Base-by-base conservation (phyloP, 2,888 invertebrate genomes). In the Eristalinus aeneus region DNA sequence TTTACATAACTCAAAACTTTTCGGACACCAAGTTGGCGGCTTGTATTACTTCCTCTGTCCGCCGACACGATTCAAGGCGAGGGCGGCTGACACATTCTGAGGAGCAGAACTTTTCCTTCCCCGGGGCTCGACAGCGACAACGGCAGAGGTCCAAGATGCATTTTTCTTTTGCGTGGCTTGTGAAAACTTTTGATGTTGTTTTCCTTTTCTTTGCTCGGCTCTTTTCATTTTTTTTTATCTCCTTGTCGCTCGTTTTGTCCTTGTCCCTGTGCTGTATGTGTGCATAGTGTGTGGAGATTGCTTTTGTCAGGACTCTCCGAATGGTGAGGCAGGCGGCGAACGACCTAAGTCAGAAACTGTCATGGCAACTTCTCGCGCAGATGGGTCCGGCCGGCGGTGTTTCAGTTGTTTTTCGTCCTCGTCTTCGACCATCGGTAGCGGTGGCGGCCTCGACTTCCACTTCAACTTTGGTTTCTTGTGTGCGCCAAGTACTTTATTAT, bases 1-100 rank as follows among this genome's bases (percentile, higher is more conserved):
- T 86, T 86, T 78, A 86, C 86, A 86, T 86, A 82, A 82, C 77
- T 86, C 86, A 86, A 82, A 82, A 82, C 77, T 86, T 86, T 86
- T 78, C 67, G 82, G 82, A 86, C 82, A 86, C 82, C 86, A 77
- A 86, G 77, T 86, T 77, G 77, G 73, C 73, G 75, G 85, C 63
- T 85, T 68, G 73, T 69, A 81, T 69, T 81, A 81, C 80, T 77
- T 85, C 68, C 67, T 68, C 23, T 31, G 27, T 5, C 5, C n/a
- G n/a, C 39, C n/a, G n/a, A 1, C n/a, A 27, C 27, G 2, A 5
- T 27, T 27, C 27, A 27, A 27, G 27, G 27, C 3, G 36, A 31
- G 54, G 65, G 39, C 72, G 68, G 58, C n/a, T 76, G 75, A 23
- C 73, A 58, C 85, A 81, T 76, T 67, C 61, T 71, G 71, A 46